Evolutionary conservation across 1,140 invertebrate species (phyloP).

Genomic region (Danaus plexippus): DNA sequence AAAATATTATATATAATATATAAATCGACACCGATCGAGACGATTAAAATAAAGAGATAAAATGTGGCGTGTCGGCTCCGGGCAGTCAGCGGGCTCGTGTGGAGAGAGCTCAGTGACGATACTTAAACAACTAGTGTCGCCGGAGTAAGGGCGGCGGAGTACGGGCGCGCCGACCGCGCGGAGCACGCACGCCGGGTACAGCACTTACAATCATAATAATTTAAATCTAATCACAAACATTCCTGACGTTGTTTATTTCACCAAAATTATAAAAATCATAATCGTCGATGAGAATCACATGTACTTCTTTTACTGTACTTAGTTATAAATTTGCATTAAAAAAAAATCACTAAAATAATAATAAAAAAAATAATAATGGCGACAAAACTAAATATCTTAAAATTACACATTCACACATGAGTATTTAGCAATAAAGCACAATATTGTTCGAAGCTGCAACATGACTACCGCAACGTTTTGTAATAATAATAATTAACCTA

Average conservation of each 20-base stretch:
- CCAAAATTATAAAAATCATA: slow-evolving; percentile 36
- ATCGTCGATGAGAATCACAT: slow-evolving; percentile 63
- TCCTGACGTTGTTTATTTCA: slow-evolving; percentile 36
- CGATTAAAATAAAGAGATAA: slow-evolving; percentile 21
- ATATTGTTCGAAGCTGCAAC: slow-evolving; percentile 69
- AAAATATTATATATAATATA: slow-evolving; percentile 31
- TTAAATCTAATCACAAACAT: slow-evolving; percentile 25
- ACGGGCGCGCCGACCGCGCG: too few relatives aligned
- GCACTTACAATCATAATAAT: background rate
- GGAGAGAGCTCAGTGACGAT: slow-evolving; percentile 6
- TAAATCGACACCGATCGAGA: slow-evolving; percentile 30
- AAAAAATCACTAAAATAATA: slow-evolving; percentile 45
- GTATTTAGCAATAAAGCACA: slow-evolving; percentile 70
- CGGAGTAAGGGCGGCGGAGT: too few relatives aligned
- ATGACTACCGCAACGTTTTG: slow-evolving; percentile 54
- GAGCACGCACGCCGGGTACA: slow-evolving; percentile 28
- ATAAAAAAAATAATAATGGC: slow-evolving; percentile 45
- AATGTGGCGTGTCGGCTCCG: slow-evolving; percentile 26
- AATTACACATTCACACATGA: slow-evolving; percentile 66
- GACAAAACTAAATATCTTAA: slow-evolving; percentile 56
- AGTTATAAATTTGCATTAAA: slow-evolving; percentile 60
- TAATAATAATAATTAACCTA: slow-evolving; percentile 52
- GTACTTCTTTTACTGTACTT: slow-evolving; percentile 66
- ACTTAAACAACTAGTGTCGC: slow-evolving; percentile 8
- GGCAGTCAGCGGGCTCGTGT: slow-evolving; percentile 9